Conservation (phyloP, 2,113 vertebrate species). For the Phylloscopus whistleri region DNA sequence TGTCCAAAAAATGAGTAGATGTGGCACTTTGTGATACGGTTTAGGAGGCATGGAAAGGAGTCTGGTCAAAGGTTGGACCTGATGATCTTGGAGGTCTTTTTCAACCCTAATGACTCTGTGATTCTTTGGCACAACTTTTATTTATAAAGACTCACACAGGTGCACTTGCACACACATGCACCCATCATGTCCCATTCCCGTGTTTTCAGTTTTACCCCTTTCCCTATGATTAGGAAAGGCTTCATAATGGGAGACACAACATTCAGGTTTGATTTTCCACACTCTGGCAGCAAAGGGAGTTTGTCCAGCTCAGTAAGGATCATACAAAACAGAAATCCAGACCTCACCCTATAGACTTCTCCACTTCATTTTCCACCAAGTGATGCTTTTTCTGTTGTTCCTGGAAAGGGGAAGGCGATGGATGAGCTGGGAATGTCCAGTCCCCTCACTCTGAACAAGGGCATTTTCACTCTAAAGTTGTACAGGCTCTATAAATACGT, state of each 20-base stretch:
- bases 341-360: not conserved
- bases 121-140: not conserved
- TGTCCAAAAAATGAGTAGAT: not conserved
- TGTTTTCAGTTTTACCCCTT: not conserved
- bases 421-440: not conserved
- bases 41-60: not conserved
- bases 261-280: not conserved
- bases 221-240: not conserved
- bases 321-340: not conserved
- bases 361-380: not conserved
- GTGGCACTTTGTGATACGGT: not conserved
- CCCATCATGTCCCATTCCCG: accelerated
- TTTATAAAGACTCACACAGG: not conserved
- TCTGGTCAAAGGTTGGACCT: accelerated
- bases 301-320: not conserved
- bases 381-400: not conserved
- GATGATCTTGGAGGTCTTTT: not conserved
- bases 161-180: accelerated
- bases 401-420: not conserved
- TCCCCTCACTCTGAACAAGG: not conserved
- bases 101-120: too few species aligned
- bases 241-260: accelerated
- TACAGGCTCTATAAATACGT: not conserved
- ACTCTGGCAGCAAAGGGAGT: not conserved
- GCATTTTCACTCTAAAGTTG: not conserved